These are phyloP conservation scores for Syrphus vitripennis DNA, from an alignment of 2,888 invertebrate genomes.

Conservation along the genomic window DNA sequence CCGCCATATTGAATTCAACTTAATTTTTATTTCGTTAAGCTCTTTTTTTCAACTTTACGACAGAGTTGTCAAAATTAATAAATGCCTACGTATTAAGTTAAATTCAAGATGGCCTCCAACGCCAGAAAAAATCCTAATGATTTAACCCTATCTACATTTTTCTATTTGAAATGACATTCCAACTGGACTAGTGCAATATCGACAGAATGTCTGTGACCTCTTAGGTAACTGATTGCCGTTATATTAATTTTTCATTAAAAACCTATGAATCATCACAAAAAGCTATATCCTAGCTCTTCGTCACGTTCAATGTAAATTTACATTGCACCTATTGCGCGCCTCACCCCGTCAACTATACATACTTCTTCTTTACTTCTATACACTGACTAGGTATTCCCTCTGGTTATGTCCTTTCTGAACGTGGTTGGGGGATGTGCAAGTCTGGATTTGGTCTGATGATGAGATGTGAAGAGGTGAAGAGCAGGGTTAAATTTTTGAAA, in stretches of 20 bases:
- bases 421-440: neutral
- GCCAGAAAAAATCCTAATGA: no score
- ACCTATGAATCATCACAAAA: constrained; percentile 45
- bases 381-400: neutral
- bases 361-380: neutral
- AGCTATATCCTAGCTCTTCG: constrained; percentile 39
- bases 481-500: constrained; percentile 16
- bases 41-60: no score
- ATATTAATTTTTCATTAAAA: constrained; percentile 61
- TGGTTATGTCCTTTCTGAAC: neutral
- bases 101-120: no score
- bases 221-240: constrained; percentile 48
- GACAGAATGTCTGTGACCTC: neutral
- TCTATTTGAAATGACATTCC: neutral
- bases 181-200: neutral
- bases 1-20: no score
- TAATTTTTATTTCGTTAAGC: no score
- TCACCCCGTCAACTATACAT: no score
- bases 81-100: no score
- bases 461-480: neutral
- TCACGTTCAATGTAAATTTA: constrained; percentile 39
- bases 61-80: no score
- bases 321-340: constrained; percentile 12
- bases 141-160: neutral
- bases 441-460: no score